Evolutionary conservation across 2,888 invertebrate species (phyloP), one percentile per base, ranked within the genome.

Genomic region (Hyposoter didymator): DNA sequence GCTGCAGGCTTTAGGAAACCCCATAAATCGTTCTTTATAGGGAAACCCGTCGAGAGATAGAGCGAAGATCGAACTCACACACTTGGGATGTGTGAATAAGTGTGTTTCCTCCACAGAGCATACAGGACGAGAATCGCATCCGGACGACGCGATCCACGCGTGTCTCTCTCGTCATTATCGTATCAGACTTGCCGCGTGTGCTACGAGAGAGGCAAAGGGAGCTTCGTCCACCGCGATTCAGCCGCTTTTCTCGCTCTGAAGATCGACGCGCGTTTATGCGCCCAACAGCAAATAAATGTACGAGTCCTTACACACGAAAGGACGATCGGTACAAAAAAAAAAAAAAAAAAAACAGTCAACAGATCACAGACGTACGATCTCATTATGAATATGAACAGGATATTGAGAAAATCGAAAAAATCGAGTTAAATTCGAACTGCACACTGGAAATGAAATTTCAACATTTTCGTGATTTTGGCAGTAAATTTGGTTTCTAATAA

Each of bases 111-210:
- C 28, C 43, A 67, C 43, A 70, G 28, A 45, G 43, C 66, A 19
- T 62, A 28, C 76, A 78, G 66, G 19, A 74, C 81, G 81, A 84
- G 47, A 62, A 81, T 64, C 74, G 74, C 82, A 84, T 81, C 81
- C 84, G 81, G 81, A 84, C 78, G 84, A 82, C 82, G 59, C 82
- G 59, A 78, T 82, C 78, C 84, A 82, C 84, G 81, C 84, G 78
- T 78, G 84, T 81, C 76, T 84, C 76, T 84, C 76, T 84, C 78
- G 84, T 84, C 84, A 84, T 84, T 82, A 84, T 84, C 81, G 84
- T 84, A 84, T 84, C 84, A 81, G 70, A 22, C 55, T 43, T 22
- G 32, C 62, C 84, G 66, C 62, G 78, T 81, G 78, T 81, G 84
- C 81, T 45, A 59, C 43, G 67, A 59, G 72, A 32, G 72, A 79